Evolutionary conservation across 2,888 invertebrate genomes (phyloP), one percentile per base, ranked within the genome.

Genomic region (Acrocera orbiculus): DNA sequence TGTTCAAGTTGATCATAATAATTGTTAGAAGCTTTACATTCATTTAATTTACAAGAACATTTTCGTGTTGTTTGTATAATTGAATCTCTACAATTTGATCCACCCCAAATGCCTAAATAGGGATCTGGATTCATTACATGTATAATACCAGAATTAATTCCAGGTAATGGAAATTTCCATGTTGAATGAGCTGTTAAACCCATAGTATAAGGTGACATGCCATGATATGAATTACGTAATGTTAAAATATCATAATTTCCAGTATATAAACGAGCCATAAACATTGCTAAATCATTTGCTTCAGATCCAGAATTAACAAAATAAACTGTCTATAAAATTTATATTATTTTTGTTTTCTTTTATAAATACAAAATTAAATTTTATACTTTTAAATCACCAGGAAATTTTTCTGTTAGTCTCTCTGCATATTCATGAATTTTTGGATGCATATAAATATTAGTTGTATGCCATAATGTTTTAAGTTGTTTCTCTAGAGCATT

Each of bases 251-350:
- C 90, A 47, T 73, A 75, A 49, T 79, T 75, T 2, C 78, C 77
- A 0, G 95, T 93, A 53, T 89, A 73, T 1, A 83, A 58, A 46
- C 92, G 71, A 0, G 93, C 82, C 58, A 98, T 67, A 19, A 90
- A 54, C 43, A 86, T 66, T 0, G 96, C 96, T 37, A 98, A 63
- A 54, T 98, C 96, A 51, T 95, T 96, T 0, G 96, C 95, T 61
- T 98, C 96, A 5, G 90, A 86, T 0, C 96, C 96, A 49, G 93
- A 95, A 60, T 96, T 96, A 2, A 89, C 83, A 47, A 95, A 73
- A 53, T 90, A 93, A 3, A 85, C 82, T 16, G 83, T 79, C 83
- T 85, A 52, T 13, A 27, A 25, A 15, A 11, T 6, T n/a, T 6
- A 19, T 19, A 19, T 6, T 19, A 19, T 6, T 19, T 19, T 20